Evolutionary conservation across 2,797 vertebrate genomes (phyloP).

Genomic region (Telmatherina bonti): DNA sequence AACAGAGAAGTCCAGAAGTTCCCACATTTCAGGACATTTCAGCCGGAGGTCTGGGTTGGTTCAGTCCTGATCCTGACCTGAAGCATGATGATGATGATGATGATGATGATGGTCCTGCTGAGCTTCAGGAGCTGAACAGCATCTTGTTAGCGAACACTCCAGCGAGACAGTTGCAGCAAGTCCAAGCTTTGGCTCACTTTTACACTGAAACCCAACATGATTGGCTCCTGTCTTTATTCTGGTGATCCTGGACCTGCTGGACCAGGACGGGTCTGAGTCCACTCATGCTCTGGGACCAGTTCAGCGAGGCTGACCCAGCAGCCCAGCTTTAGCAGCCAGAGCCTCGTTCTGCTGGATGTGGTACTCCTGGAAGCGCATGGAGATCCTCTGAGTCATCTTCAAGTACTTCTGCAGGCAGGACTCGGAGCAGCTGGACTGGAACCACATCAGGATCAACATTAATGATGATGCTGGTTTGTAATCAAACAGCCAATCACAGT

Average conservation of each 20-base stretch:
- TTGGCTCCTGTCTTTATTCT: background rate
- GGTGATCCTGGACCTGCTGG: background rate
- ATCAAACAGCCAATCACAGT: too few species aligned
- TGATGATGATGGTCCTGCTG: background rate
- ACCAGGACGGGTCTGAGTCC: background rate
- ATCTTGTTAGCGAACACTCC: background rate
- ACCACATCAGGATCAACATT: background rate
- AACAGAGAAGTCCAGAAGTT: background rate
- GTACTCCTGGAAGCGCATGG: constrained; percentile 98
- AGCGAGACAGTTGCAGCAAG: background rate
- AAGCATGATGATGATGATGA: too few species aligned
- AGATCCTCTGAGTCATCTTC: constrained; percentile 99
- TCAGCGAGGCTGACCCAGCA: constrained; percentile 89
- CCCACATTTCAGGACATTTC: background rate
- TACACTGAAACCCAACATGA: background rate
- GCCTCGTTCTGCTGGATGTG: constrained; percentile 99
- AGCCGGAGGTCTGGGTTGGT: background rate
- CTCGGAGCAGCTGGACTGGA: constrained; percentile 92
- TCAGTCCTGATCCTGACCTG: background rate
- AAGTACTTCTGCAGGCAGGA: constrained; percentile 97
- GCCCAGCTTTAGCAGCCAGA: constrained; percentile 94
- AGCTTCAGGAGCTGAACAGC: background rate
- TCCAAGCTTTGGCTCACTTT: background rate
- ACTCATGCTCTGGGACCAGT: background rate
- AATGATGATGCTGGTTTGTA: too few species aligned